A percentile compares a stretch with the other conserved stretches of the same genome.
Evolutionary conservation across 2,113 vertebrate genomes (phyloP).

Genomic region (Syngnathus floridae): DNA sequence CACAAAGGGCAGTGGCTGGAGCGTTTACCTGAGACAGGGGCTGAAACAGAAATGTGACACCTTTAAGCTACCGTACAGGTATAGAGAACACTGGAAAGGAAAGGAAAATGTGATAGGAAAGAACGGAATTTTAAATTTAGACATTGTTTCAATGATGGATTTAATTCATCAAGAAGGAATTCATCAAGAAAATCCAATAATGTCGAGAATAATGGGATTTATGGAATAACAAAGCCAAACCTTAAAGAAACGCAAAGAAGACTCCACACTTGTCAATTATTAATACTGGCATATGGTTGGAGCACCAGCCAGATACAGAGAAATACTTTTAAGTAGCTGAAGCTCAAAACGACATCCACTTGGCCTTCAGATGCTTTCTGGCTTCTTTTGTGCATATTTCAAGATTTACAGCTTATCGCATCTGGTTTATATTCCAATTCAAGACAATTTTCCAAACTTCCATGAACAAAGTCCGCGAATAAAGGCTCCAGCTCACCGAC

Average conservation of each 20-base stretch:
- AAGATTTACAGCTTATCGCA: too few species aligned
- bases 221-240: not conserved
- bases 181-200: not conserved
- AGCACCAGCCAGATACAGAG: not conserved
- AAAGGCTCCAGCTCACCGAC: too few species aligned
- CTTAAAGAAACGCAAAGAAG: not conserved
- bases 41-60: conserved; percentile 51
- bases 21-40: conserved; percentile 68
- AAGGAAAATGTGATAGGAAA: conserved; percentile 3
- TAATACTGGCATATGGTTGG: conserved; percentile 5
- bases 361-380: too few species aligned
- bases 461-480: too few species aligned
- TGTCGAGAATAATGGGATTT: not conserved
- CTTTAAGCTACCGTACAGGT: conserved; percentile 22
- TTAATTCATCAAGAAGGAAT: not conserved
- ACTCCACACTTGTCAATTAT: conserved; percentile 15
- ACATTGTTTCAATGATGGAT: not conserved
- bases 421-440: too few species aligned
- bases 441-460: too few species aligned
- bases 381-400: too few species aligned
- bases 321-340: too few species aligned
- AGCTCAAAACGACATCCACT: too few species aligned
- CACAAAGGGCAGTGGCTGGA: conserved; percentile 89
- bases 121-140: not conserved
- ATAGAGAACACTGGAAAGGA: conserved; percentile 7